Conservation (phyloP, 2,888 invertebrate species). For the Sepiola atlantica region DNA sequence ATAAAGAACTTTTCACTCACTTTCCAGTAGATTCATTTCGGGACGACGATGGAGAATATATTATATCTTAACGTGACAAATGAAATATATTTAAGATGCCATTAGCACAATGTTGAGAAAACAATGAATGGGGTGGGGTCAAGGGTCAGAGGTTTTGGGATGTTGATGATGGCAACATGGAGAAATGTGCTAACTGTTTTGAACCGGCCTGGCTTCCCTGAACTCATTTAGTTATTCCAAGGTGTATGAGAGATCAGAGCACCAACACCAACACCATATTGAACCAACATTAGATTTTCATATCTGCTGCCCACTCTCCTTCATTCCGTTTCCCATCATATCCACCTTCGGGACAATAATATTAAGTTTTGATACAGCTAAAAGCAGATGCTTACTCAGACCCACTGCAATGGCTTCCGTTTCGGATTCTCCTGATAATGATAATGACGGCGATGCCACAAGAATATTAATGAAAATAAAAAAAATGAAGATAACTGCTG, state of each 20-base stretch:
- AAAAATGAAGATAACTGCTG: neutral
- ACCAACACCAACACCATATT: neutral
- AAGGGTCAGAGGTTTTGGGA: neutral
- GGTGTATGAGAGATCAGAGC: neutral
- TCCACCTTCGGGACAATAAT: constrained; percentile 1
- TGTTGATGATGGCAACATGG: neutral
- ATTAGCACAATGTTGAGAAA: neutral
- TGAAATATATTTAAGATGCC: constrained; percentile 9
- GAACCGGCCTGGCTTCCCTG: constrained; percentile 15
- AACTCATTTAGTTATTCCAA: neutral
- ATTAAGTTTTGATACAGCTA: constrained; percentile 32
- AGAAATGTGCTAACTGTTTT: neutral
- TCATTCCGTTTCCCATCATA: neutral
- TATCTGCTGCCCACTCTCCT: neutral
- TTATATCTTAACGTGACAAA: neutral
- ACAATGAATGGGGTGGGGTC: neutral
- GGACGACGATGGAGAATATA: neutral
- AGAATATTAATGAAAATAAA: neutral
- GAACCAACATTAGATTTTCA: neutral
- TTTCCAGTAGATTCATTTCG: neutral
- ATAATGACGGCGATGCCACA: neutral
- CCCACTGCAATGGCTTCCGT: neutral
- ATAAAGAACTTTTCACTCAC: neutral
- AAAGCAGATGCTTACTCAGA: neutral
- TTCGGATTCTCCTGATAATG: neutral